These are phyloP conservation scores for Seriola dumerili DNA, from an alignment of 2,113 vertebrate species.

Conservation along the genomic window DNA sequence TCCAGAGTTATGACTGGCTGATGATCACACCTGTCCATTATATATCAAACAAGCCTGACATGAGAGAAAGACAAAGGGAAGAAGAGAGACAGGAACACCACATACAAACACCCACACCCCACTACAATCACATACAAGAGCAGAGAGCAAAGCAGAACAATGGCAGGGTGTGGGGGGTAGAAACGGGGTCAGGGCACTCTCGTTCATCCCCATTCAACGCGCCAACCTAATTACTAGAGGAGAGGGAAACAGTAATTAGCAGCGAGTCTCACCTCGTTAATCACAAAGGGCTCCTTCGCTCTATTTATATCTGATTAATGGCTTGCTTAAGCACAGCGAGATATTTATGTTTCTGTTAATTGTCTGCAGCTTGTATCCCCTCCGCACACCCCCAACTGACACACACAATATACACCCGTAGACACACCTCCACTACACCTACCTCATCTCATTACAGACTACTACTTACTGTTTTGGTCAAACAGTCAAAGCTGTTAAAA, in stretches of 20 bases:
- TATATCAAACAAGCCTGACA: neutral
- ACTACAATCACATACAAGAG: slow-evolving; percentile 28
- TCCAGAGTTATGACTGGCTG: neutral
- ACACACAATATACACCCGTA: slow-evolving; percentile 34
- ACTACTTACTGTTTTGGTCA: slow-evolving; percentile 68
- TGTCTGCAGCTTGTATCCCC: slow-evolving; percentile 91
- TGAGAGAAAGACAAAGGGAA: neutral
- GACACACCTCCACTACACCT: slow-evolving; percentile 52
- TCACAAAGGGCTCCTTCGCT: slow-evolving; percentile 96
- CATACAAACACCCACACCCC: neutral
- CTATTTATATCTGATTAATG: slow-evolving; percentile 99
- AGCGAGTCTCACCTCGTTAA: slow-evolving; percentile 98
- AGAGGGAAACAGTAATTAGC: slow-evolving; percentile 99
- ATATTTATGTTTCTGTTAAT: slow-evolving; percentile 96
- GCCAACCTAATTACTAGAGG: slow-evolving; percentile 98
- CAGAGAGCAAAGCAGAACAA: slow-evolving; percentile 34
- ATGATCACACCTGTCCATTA: neutral
- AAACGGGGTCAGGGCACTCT: slow-evolving; percentile 89
- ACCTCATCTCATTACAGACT: slow-evolving; percentile 56
- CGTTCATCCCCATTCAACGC: slow-evolving; percentile 93
- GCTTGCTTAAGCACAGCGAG: slow-evolving; percentile 92
- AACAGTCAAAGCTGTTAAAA: slow-evolving; percentile 66
- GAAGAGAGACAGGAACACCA: slow-evolving; percentile 7
- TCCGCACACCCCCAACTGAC: slow-evolving; percentile 68
- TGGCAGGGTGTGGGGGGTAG: slow-evolving; percentile 43